Percentiles rank a stretch among this genome's conserved stretches.
Conservation (phyloP, 2,113 vertebrate species). For the Alosa alosa region DNA sequence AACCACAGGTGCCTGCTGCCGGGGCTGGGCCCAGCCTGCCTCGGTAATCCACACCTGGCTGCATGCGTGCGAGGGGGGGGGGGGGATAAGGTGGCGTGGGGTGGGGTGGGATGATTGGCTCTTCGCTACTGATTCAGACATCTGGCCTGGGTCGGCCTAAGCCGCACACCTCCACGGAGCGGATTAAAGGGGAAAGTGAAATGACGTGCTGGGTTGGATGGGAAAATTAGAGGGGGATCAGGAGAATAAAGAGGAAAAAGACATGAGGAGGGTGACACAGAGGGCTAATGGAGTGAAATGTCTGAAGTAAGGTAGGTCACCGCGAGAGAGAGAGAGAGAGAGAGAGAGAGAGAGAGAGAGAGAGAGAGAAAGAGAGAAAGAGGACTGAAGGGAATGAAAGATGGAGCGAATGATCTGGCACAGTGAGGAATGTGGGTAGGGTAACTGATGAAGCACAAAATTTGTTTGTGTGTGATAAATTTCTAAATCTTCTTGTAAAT, state of each 20-base stretch:
- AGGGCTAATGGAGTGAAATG: too few species aligned
- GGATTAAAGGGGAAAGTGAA: neutral
- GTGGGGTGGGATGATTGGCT: neutral
- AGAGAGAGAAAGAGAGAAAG: neutral
- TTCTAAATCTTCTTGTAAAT: neutral
- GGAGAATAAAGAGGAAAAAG: neutral
- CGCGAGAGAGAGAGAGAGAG: neutral
- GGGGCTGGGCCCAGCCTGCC: neutral
- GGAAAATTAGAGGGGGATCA: conserved; percentile 6
- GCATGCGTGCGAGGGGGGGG: neutral
- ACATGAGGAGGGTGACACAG: neutral
- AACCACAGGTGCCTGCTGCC: neutral
- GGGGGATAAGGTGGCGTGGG: neutral
- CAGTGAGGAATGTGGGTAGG: neutral
- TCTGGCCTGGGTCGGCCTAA: neutral
- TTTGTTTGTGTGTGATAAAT: conserved; percentile 4
- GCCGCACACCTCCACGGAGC: neutral
- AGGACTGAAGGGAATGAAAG: neutral
- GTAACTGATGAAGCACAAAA: neutral
- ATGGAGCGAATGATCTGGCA: neutral
- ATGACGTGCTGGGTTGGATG: neutral
- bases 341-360: conserved; percentile 4
- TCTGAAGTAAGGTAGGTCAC: neutral
- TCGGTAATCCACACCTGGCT: neutral
- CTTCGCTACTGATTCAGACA: neutral